A percentile compares a stretch with the other conserved stretches of the same genome.
Conservation (phyloP, 2,113 vertebrate species). For the Rhinoderma darwinii region DNA sequence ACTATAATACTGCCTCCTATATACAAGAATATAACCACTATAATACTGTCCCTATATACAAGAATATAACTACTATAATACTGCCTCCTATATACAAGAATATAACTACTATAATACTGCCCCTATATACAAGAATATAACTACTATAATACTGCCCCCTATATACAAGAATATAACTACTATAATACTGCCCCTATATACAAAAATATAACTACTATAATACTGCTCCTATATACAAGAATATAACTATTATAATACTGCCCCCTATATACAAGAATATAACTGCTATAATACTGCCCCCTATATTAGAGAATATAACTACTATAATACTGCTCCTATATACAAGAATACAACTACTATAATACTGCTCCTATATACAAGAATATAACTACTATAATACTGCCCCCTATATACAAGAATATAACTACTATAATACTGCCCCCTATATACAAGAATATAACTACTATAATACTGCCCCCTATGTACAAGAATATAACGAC, state of each 20-base stretch:
- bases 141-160: conserved; percentile 11
- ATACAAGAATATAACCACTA: conserved; percentile 6
- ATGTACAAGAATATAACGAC: background rate
- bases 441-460: too few relatives aligned
- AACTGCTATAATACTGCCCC: too few relatives aligned
- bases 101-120: conserved; percentile 20
- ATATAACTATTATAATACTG: conserved; percentile 23
- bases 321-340: conserved; percentile 4
- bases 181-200: conserved; percentile 4
- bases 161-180: conserved; percentile 8
- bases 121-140: background rate
- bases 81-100: background rate
- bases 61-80: too few relatives aligned
- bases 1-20: too few relatives aligned
- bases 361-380: conserved; percentile 5
- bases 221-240: conserved; percentile 7
- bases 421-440: conserved; percentile 21
- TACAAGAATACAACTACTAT: conserved; percentile 10
- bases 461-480: background rate
- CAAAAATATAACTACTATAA: conserved; percentile 16
- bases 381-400: conserved; percentile 16
- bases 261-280: too few relatives aligned
- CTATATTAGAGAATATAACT: too few relatives aligned
- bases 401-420: conserved; percentile 9
- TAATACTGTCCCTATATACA: background rate